Evolutionary conservation across 2,888 invertebrate genomes (phyloP).

Genomic region (Calliopum simillimum): DNA sequence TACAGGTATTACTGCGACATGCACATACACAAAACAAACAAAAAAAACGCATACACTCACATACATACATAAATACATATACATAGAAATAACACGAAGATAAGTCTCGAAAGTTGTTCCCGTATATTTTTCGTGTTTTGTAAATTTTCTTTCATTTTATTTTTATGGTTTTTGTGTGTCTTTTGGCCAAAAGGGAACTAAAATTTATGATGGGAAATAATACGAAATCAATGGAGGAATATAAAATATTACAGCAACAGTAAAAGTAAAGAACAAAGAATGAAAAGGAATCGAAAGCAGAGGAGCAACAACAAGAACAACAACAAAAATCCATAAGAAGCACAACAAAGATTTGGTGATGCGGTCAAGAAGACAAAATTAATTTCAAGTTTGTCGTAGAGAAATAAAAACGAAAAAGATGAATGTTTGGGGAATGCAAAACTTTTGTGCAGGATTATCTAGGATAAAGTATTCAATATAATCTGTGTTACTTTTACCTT

Average conservation of each 20-base stretch:
- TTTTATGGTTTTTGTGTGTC: slow-evolving; percentile 21
- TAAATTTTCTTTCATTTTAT: not conserved
- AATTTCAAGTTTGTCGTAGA: not conserved
- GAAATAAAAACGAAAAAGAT: not conserved
- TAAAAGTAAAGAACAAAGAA: not conserved
- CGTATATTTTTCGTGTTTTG: no score
- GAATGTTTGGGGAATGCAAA: not conserved
- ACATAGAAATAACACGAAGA: not conserved
- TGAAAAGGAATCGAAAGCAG: not conserved
- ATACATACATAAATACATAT: slow-evolving; percentile 11
- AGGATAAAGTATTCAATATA: slow-evolving; percentile 15
- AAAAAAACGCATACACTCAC: not conserved
- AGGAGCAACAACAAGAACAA: no score
- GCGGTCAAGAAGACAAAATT: slow-evolving; percentile 23
- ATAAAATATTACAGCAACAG: not conserved
- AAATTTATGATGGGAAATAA: slow-evolving; percentile 26
- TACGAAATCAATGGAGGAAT: slow-evolving; percentile 23
- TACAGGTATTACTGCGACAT: not conserved
- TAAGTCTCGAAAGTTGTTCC: slow-evolving; percentile 13
- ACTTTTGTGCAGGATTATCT: slow-evolving; percentile 10
- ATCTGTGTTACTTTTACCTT: not conserved
- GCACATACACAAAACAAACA: slow-evolving; percentile 2
- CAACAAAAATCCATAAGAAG: no score
- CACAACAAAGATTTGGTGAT: slow-evolving; percentile 15
- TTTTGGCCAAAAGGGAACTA: not conserved